Evolutionary conservation across 2,888 invertebrate species (phyloP).

Genomic region (Oxystoma pomonae): DNA sequence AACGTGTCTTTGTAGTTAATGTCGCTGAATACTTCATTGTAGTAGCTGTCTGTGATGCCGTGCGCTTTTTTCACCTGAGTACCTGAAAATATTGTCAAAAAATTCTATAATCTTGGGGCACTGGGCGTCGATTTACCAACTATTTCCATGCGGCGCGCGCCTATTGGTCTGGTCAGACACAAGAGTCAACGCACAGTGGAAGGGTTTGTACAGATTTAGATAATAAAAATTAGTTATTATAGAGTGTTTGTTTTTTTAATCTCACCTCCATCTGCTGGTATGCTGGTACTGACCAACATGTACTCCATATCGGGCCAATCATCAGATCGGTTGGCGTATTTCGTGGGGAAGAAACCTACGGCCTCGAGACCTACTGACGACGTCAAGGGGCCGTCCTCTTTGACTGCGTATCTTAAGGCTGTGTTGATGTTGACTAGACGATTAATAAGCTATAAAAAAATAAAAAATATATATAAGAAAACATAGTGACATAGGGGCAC

Average conservation of each 20-base stretch:
- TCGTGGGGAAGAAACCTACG: constrained; percentile 83
- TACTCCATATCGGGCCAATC: constrained; percentile 93
- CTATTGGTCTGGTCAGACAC: too few relatives aligned
- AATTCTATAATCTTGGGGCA: too few relatives aligned
- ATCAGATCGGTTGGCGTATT: constrained; percentile 79
- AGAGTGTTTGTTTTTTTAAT: neutral
- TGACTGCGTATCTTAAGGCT: constrained; percentile 76
- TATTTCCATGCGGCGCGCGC: too few relatives aligned
- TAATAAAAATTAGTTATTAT: neutral
- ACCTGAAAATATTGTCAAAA: constrained; percentile 15
- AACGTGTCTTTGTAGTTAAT: constrained; percentile 74
- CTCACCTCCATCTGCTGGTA: constrained; percentile 75
- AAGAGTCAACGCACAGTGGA: too few relatives aligned
- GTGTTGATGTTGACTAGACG: constrained; percentile 80
- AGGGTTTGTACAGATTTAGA: too few relatives aligned
- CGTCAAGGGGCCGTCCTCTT: constrained; percentile 84
- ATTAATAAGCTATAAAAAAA: constrained; percentile 18
- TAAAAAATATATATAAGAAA: too few relatives aligned
- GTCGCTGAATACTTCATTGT: constrained; percentile 67
- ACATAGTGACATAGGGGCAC: too few relatives aligned
- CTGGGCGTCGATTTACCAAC: too few relatives aligned
- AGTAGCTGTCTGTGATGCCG: constrained; percentile 76
- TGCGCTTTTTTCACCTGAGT: constrained; percentile 73
- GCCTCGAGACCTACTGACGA: constrained; percentile 81
- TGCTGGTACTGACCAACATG: constrained; percentile 81